Base-by-base conservation (phyloP, 2,888 invertebrate genomes). In the Julus scanicus region DNA sequence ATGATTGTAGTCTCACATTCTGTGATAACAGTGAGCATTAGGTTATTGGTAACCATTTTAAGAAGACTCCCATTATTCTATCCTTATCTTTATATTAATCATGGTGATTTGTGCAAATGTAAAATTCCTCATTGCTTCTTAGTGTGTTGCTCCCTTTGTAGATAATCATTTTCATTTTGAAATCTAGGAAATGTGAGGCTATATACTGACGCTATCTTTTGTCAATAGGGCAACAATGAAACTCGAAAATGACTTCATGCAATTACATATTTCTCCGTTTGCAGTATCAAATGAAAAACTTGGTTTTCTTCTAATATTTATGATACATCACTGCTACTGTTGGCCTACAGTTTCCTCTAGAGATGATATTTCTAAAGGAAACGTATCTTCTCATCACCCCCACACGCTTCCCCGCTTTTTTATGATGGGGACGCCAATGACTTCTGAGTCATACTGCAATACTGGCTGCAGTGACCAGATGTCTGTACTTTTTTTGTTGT, bases 251-350 rank as follows among this genome's bases (percentile, higher is more conserved):
- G 20, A 29, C 71, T 71, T 29, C 11, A 71, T 63, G 71, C 71
- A 20, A 71, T 71, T 71, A 71, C 71, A 20, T 71, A 71, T 71
- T 71, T 71, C 20, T 20, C 71, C 29, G 71, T 71, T 71, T 71
- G 71, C 71, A 71, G 71, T 71, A 71, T 71, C 71, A 29, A 29
- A 71, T 71, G 71, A 71, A 71, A 71, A 71, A 29, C 71, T 71
- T 71, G 71, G n/a, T 71, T 71, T 71, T 71, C 20, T 6, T 29
- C 9, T 71, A 71, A 71, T 71, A 71, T 71, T 71, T 71, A 29
- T 71, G 6, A 20, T 20, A 71, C 8, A 11, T 9, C 71, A 6
- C 71, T 9, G 71, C 71, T 71, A 71, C 71, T 71, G 71, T 71
- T 71, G 71, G 20, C 71, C 71, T 71, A 29, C 29, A 8, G 29